A percentile compares a stretch with the other conserved stretches of the same genome.
Evolutionary conservation across 2,888 invertebrate genomes (phyloP).

Genomic region (Ametastegia equiseti): DNA sequence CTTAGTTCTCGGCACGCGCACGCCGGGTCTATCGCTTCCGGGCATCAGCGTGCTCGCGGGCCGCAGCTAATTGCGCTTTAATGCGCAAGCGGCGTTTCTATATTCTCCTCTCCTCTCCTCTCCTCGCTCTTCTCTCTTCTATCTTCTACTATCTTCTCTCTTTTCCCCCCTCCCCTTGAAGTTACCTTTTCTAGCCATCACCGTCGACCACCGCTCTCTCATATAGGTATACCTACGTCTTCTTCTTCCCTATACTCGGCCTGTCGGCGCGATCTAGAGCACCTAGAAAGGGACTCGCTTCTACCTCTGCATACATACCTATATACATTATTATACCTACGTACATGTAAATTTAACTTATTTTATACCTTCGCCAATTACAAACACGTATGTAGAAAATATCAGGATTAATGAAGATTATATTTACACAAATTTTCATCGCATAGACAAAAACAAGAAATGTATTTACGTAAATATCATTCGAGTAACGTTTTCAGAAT

Average conservation of each 20-base stretch:
- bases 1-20: conserved; percentile 68
- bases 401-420: no score
- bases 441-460: no score
- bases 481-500: no score
- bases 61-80: conserved; percentile 75
- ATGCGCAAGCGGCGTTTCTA: conserved; percentile 70
- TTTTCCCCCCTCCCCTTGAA: not conserved
- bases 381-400: no score
- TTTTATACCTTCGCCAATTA: no score
- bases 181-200: not conserved
- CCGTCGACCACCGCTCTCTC: not conserved
- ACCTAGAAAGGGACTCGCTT: conserved; percentile 23
- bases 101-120: conserved; percentile 51
- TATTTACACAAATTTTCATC: no score
- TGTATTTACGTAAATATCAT: no score
- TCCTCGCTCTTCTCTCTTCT: conserved; percentile 1
- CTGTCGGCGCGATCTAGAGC: conserved; percentile 32
- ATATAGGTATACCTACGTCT: conserved; percentile 7
- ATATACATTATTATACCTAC: not conserved
- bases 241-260: conserved; percentile 25
- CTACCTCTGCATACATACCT: not conserved
- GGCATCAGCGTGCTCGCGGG: conserved; percentile 74
- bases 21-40: conserved; percentile 73
- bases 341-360: not conserved
- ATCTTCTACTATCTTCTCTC: not conserved